These are phyloP conservation scores for Elaphurus davidianus DNA, from an alignment of 2,113 vertebrate species.

Conservation along the genomic window DNA sequence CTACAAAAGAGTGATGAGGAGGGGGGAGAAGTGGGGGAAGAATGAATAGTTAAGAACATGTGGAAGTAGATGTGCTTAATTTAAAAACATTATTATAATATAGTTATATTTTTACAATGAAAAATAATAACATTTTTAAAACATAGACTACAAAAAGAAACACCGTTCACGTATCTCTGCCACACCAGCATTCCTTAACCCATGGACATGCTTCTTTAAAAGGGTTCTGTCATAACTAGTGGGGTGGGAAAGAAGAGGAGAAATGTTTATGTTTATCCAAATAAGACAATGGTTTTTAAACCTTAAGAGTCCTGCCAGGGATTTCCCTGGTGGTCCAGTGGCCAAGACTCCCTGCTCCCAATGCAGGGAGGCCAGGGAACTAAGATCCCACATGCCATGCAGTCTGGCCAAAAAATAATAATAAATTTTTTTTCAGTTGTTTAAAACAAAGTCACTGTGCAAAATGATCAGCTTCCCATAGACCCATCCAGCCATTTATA, in stretches of 20 bases:
- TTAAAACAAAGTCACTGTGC: not conserved
- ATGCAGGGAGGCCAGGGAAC: not conserved
- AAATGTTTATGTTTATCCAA: not conserved
- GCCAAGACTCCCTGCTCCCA: not conserved
- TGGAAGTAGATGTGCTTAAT: not conserved
- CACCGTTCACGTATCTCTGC: not conserved
- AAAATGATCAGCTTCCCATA: not conserved
- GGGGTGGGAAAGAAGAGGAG: not conserved
- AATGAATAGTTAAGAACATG: not conserved
- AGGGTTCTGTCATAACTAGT: not conserved
- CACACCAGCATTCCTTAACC: not conserved
- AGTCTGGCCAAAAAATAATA: not conserved
- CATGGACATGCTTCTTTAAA: not conserved
- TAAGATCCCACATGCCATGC: not conserved
- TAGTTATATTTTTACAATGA: not conserved
- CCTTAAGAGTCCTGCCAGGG: not conserved
- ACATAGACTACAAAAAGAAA: not conserved
- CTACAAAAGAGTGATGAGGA: not conserved
- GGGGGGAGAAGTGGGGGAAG: not conserved
- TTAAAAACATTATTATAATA: not conserved
- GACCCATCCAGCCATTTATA: not conserved
- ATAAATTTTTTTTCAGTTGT: not conserved
- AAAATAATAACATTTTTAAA: not conserved
- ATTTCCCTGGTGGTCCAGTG: not conserved
- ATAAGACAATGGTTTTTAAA: not conserved